phyloP scores from a whole-genome alignment of 2,113 vertebrate genomes.

The Poicephalus gulielmi region DNA sequence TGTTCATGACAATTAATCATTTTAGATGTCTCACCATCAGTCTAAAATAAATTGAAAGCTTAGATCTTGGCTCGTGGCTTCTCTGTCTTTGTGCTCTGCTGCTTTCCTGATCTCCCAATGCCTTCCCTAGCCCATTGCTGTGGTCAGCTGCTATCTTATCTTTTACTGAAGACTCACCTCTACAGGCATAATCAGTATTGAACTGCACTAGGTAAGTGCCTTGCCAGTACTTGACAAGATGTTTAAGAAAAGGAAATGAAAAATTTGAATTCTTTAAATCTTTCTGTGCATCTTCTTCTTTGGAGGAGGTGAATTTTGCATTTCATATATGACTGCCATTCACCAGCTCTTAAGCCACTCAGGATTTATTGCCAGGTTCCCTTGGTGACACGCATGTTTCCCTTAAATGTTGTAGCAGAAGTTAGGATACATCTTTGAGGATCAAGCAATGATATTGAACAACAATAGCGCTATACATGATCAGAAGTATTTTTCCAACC shows the following conservation, averaged over 20 bases:
- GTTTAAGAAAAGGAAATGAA: neutral
- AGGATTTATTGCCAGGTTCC: neutral
- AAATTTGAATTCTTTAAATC: neutral
- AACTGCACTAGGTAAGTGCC: neutral
- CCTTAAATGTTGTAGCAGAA: neutral
- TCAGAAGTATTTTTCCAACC: constrained; percentile 48
- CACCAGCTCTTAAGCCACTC: neutral
- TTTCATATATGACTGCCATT: neutral
- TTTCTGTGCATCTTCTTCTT: neutral
- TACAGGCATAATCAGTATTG: neutral
- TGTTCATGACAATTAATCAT: neutral
- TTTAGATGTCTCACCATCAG: neutral
- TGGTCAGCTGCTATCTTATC: neutral
- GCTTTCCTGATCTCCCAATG: neutral
- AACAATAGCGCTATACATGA: constrained; percentile 45
- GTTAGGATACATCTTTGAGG: neutral
- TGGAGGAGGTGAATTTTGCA: neutral
- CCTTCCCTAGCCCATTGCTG: neutral
- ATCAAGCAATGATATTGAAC: neutral
- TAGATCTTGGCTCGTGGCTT: neutral
- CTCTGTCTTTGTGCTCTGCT: neutral
- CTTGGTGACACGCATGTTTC: neutral
- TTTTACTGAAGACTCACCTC: neutral
- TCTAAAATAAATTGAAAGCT: neutral
- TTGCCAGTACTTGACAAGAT: neutral